Percentiles rank a stretch among this genome's conserved stretches.
phyloP scores from a whole-genome alignment of 2,888 invertebrate genomes.

The Spodoptera littoralis region DNA sequence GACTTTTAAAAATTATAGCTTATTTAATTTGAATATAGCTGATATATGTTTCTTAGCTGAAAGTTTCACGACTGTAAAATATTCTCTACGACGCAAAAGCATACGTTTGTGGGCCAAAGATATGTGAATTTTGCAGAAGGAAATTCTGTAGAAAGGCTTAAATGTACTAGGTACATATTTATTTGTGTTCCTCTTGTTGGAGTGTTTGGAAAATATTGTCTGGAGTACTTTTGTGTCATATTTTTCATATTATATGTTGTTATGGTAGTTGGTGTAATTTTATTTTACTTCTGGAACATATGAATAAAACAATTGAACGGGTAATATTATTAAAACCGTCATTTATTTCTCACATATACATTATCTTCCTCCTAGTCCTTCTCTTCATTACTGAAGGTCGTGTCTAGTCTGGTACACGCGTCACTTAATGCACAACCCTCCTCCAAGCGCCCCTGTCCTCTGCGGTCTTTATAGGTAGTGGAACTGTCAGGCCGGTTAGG shows the following conservation, averaged over 20 bases:
- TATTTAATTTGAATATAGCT: constrained; percentile 70
- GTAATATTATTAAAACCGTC: too few species aligned
- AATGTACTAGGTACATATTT: constrained; percentile 12
- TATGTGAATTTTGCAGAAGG: constrained; percentile 39
- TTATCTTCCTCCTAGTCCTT: too few species aligned
- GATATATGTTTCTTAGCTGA: constrained; percentile 55
- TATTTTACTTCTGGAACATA: too few species aligned
- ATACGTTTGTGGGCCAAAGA: constrained; percentile 47
- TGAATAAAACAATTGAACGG: too few species aligned
- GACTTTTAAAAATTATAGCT: constrained; percentile 66
- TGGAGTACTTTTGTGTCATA: constrained; percentile 4
- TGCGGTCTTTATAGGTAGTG: too few species aligned
- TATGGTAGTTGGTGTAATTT: neutral
- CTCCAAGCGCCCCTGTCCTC: too few species aligned
- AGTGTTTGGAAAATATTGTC: constrained; percentile 26
- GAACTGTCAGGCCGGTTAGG: too few species aligned
- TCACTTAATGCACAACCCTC: too few species aligned
- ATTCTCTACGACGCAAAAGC: constrained; percentile 45
- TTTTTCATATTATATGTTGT: neutral
- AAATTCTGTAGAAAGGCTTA: constrained; percentile 34
- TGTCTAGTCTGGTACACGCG: too few species aligned
- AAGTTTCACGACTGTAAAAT: constrained; percentile 52
- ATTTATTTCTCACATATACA: too few species aligned
- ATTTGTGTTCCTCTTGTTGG: constrained; percentile 24
- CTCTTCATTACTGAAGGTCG: too few species aligned